Percentiles rank a stretch among this genome's conserved stretches.
These are phyloP conservation scores for Miichthys miiuy DNA, from an alignment of 2,797 vertebrate species.

Conservation along the genomic window DNA sequence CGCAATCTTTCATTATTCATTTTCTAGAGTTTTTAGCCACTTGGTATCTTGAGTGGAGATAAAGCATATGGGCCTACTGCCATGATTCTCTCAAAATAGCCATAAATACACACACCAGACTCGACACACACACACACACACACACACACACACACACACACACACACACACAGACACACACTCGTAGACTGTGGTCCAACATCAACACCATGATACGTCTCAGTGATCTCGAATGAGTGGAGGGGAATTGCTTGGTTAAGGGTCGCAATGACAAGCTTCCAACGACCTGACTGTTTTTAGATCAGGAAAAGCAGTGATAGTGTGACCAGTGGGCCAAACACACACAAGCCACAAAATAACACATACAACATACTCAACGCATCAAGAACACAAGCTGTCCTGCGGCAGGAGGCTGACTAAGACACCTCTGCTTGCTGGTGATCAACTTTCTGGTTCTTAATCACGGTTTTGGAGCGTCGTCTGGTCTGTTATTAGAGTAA, in stretches of 20 bases:
- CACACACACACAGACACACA: slow-evolving; percentile 22
- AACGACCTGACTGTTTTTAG: slow-evolving; percentile 38
- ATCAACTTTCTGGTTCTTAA: slow-evolving; percentile 68
- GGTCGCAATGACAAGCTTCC: slow-evolving; percentile 24
- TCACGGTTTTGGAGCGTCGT: slow-evolving; percentile 71
- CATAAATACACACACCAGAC: slow-evolving; percentile 54
- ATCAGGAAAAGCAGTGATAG: slow-evolving; percentile 23
- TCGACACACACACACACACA: slow-evolving; percentile 18
- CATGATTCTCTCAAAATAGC: slow-evolving; percentile 49
- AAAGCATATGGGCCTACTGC: slow-evolving; percentile 49
- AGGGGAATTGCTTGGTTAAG: slow-evolving; percentile 13
- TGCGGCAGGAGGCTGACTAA: slow-evolving; percentile 3
- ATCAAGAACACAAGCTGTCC: slow-evolving; percentile 8
- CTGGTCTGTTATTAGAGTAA: slow-evolving; percentile 79
- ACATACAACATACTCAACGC: not conserved
- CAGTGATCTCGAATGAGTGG: slow-evolving; percentile 31
- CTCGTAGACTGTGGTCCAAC: slow-evolving; percentile 42
- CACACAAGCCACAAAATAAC: slow-evolving; percentile 18
- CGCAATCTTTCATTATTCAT: slow-evolving; percentile 41
- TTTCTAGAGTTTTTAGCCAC: slow-evolving; percentile 43
- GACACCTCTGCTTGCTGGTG: slow-evolving; percentile 14
- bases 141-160: slow-evolving; percentile 43
- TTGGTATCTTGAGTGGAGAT: slow-evolving; percentile 51
- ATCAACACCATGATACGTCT: slow-evolving; percentile 55
- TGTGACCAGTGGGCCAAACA: slow-evolving; percentile 2